phyloP scores from a whole-genome alignment of 2,113 vertebrate species.

The Neoarius graeffei region DNA sequence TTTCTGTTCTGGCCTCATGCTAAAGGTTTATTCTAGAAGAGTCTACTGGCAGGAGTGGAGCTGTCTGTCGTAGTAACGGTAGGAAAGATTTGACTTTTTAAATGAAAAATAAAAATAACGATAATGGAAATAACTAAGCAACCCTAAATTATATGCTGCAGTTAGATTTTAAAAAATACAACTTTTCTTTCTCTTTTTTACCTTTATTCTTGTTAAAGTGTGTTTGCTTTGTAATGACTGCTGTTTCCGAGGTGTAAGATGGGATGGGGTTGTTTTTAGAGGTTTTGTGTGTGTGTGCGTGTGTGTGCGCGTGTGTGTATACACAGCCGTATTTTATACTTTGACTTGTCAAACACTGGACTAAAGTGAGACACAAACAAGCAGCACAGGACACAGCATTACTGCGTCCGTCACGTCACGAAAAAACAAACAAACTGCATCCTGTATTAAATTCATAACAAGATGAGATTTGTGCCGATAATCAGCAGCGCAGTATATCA shows the following conservation, averaged over 20 bases:
- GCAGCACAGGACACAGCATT: constrained; percentile 68
- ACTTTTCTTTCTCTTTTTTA: constrained; percentile 65
- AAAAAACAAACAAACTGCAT: neutral
- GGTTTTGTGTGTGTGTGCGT: neutral
- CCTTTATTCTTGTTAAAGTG: constrained; percentile 70
- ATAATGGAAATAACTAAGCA: constrained; percentile 67
- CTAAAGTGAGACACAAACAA: constrained; percentile 71
- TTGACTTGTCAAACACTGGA: constrained; percentile 84
- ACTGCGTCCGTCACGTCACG: constrained; percentile 55
- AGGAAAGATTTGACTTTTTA: constrained; percentile 63
- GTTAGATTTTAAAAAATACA: constrained; percentile 52
- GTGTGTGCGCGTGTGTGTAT: constrained; percentile 44
- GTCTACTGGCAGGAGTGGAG: constrained; percentile 68
- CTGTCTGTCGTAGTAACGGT: constrained; percentile 80
- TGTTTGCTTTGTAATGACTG: constrained; percentile 78
- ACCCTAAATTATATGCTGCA: constrained; percentile 81
- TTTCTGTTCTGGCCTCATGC: constrained; percentile 63
- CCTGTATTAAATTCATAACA: constrained; percentile 22
- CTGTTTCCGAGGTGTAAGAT: constrained; percentile 74
- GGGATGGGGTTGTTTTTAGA: constrained; percentile 26
- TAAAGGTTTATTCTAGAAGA: constrained; percentile 49
- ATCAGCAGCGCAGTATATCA: neutral
- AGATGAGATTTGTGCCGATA: constrained; percentile 33
- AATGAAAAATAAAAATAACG: neutral
- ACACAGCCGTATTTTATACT: constrained; percentile 71